Evolutionary conservation across 2,888 invertebrate species (phyloP).

Genomic region (Drosophila flavopinicola): DNA sequence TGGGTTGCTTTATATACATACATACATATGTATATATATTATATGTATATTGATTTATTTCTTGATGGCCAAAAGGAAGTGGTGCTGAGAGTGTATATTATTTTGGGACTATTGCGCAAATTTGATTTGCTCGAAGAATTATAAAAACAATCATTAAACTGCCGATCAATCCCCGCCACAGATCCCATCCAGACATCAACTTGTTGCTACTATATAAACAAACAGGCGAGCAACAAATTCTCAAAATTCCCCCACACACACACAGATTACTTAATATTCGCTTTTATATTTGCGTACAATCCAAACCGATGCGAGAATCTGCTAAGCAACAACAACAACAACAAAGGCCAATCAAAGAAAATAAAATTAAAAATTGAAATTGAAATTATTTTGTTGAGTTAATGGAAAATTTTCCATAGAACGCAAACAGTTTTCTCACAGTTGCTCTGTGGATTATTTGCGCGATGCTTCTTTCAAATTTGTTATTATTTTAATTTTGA

Average conservation of each 20-base stretch:
- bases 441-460: slow-evolving; percentile 35
- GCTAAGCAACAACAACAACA: slow-evolving; percentile 21
- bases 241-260: slow-evolving; percentile 11
- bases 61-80: slow-evolving; percentile 50
- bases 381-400: slow-evolving; percentile 65
- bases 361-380: slow-evolving; percentile 30
- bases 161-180: slow-evolving; percentile 36
- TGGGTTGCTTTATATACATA: slow-evolving; percentile 19
- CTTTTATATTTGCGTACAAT: slow-evolving; percentile 15
- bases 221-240: slow-evolving; percentile 45
- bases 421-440: slow-evolving; percentile 16
- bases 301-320: slow-evolving; percentile 19
- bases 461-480: slow-evolving; percentile 51
- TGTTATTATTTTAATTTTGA: slow-evolving; percentile 76
- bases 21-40: too few species aligned
- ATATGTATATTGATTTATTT: slow-evolving; percentile 58
- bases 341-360: slow-evolving; percentile 1
- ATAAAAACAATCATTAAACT: slow-evolving; percentile 68
- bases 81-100: slow-evolving; percentile 52
- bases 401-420: slow-evolving; percentile 66
- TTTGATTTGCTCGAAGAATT: slow-evolving; percentile 52
- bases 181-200: slow-evolving; percentile 53
- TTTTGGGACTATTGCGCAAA: slow-evolving; percentile 68
- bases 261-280: slow-evolving; percentile 65
- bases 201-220: slow-evolving; percentile 70